Evolutionary conservation across 2,797 vertebrate genomes (phyloP).

Genomic region (Knipowitschia caucasica): DNA sequence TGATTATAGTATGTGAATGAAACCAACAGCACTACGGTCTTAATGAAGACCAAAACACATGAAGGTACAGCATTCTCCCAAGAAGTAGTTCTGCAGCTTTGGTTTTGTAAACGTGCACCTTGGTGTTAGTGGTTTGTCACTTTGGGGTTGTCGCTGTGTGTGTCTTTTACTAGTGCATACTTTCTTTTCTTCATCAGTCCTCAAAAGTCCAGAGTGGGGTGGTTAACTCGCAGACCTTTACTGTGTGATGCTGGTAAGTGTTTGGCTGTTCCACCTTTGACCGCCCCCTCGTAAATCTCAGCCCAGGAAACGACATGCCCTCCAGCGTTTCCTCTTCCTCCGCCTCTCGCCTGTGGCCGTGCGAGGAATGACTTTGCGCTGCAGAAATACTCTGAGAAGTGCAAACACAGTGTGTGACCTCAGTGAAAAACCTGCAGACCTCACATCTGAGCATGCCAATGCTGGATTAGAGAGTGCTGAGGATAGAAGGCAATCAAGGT

Average conservation of each 20-base stretch:
- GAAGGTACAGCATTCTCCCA: background rate
- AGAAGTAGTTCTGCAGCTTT: background rate
- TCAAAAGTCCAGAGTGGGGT: slow-evolving; percentile 10
- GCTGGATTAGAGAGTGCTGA: slow-evolving; percentile 16
- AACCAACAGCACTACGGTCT: background rate
- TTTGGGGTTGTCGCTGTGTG: background rate
- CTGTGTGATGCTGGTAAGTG: slow-evolving; percentile 35
- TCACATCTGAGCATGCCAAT: slow-evolving; percentile 6
- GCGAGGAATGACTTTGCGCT: slow-evolving; percentile 12
- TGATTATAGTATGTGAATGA: too few relatives aligned
- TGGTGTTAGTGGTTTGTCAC: background rate
- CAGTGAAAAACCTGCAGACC: slow-evolving; percentile 28
- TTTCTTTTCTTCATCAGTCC: slow-evolving; percentile 12
- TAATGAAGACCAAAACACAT: background rate
- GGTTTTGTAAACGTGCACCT: background rate
- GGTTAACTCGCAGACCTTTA: slow-evolving; percentile 30
- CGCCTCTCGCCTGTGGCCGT: slow-evolving; percentile 4
- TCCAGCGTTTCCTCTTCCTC: slow-evolving; percentile 42
- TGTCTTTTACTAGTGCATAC: slow-evolving; percentile 2
- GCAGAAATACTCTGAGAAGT: slow-evolving; percentile 16
- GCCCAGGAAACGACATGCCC: slow-evolving; percentile 37
- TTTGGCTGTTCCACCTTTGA: slow-evolving; percentile 41
- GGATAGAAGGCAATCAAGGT: slow-evolving; percentile 19
- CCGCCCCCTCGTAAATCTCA: slow-evolving; percentile 42
- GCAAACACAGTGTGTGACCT: slow-evolving; percentile 11